Conservation (phyloP, 2,113 vertebrate species). For the Ramphastos sulfuratus region DNA sequence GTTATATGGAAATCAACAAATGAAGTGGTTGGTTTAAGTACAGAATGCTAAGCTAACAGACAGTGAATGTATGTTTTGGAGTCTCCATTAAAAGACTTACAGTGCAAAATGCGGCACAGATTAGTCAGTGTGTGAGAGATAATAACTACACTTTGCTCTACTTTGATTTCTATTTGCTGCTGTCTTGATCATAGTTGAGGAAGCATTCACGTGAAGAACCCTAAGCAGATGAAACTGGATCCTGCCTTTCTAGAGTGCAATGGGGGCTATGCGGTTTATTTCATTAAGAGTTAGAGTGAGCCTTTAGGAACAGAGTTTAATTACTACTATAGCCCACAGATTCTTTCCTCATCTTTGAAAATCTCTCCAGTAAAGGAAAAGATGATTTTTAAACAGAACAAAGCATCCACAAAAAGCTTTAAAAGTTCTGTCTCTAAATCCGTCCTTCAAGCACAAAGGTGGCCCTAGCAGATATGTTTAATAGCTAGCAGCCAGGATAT, state of each 20-base stretch:
- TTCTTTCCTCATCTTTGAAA: conserved; percentile 30
- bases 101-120: not conserved
- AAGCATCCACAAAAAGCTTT: not conserved
- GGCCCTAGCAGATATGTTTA: not conserved
- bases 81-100: not conserved
- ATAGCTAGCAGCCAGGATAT: conserved; percentile 27
- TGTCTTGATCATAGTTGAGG: not conserved
- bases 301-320: conserved; percentile 1
- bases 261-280: not conserved
- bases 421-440: not conserved
- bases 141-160: not conserved
- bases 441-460: not conserved
- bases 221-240: not conserved
- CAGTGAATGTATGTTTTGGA: not conserved
- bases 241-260: not conserved
- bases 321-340: not conserved
- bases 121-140: not conserved
- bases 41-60: not conserved
- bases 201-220: not conserved
- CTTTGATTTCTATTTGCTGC: conserved; percentile 1
- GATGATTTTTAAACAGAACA: not conserved
- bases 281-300: not conserved
- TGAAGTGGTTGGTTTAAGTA: not conserved
- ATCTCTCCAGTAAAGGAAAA: not conserved
- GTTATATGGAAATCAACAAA: rapidly evolving